Base-by-base conservation (phyloP, 2,888 invertebrate species). In the Platycheirus albimanus region DNA sequence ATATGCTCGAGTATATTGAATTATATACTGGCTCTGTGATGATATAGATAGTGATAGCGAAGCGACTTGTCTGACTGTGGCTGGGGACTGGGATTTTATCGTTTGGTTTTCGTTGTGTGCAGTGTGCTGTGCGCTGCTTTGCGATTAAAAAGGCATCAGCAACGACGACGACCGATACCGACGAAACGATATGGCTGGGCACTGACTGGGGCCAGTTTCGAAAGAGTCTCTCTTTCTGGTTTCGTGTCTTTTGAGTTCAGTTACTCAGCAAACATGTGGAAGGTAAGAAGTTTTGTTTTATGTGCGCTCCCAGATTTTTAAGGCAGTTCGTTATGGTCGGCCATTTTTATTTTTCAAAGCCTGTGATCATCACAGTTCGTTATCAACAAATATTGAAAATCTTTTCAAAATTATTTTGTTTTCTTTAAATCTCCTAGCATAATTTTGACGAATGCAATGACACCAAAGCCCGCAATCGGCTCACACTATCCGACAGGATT, bases 181-280 rank as follows among this genome's bases (percentile, higher is more conserved):
- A 10, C 10, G 30, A 8, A 8, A 8, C 30, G 30, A 24, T 6
- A 24, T 24, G 24, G 6, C 6, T 24, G 24, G 24, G 24, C 24
- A 24, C 6, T 56, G 71, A 71, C 54, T 45, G 63, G 67, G 83
- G 64, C 78, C 83, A 38, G 72, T 78, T 78, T 78, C 38, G 69
- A 69, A 56, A 64, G 54, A 74, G 72, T 69, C 64, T 83, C 78
- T 83, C 78, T n/a, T n/a, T 56, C 72, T 69, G 41, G 38, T n/a
- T n/a, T n/a, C n/a, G n/a, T n/a, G n/a, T n/a, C n/a, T n/a, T n/a
- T n/a, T n/a, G 45, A 69, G 78, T 69, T 74, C 33, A 83, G 83
- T 83, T 83, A 64, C 69, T 83, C 83, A 51, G 63, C 56, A 67
- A 83, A 83, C 83, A 83, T 83, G 83, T 83, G 83, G 83, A 78